A percentile compares a stretch with the other conserved stretches of the same genome.
Conservation (phyloP, 1,140 invertebrate genomes). For the Scylla paramamosain region DNA sequence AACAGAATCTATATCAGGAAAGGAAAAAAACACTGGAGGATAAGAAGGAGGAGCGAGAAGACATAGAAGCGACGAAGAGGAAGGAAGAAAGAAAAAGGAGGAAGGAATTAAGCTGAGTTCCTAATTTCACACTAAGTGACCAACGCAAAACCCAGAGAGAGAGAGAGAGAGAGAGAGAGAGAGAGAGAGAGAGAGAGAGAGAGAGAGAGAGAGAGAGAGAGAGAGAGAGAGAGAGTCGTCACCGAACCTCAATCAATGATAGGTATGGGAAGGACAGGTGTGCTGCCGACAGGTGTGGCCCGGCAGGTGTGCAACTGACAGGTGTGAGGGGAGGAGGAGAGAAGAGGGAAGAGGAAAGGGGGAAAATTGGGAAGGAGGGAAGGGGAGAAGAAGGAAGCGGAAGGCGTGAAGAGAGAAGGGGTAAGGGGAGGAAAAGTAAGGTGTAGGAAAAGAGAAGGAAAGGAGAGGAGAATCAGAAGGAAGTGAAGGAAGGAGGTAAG, state of each 20-base stretch:
- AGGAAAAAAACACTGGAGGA: not conserved
- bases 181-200: conserved; percentile 20
- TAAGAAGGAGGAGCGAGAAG: not conserved
- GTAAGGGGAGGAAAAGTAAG: not conserved
- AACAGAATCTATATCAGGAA: not conserved
- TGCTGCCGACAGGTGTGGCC: no score
- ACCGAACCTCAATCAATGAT: no score
- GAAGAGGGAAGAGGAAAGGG: not conserved
- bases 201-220: conserved; percentile 1
- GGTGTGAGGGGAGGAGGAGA: not conserved
- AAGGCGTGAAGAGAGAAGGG: not conserved
- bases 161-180: conserved; percentile 12
- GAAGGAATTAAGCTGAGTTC: not conserved
- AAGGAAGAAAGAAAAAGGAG: not conserved
- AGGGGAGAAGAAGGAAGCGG: not conserved
- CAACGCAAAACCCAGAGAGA: not conserved
- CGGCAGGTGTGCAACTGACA: not conserved
- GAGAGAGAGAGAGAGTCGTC: not conserved
- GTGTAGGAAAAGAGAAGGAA: not conserved
- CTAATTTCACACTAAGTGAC: no score
- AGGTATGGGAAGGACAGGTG: no score
- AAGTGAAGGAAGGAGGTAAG: not conserved
- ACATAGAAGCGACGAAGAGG: not conserved
- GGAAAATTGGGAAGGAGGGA: not conserved
- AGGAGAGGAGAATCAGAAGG: not conserved